Conservation (phyloP, 2,797 vertebrate genomes). For the Diceros bicornis region DNA sequence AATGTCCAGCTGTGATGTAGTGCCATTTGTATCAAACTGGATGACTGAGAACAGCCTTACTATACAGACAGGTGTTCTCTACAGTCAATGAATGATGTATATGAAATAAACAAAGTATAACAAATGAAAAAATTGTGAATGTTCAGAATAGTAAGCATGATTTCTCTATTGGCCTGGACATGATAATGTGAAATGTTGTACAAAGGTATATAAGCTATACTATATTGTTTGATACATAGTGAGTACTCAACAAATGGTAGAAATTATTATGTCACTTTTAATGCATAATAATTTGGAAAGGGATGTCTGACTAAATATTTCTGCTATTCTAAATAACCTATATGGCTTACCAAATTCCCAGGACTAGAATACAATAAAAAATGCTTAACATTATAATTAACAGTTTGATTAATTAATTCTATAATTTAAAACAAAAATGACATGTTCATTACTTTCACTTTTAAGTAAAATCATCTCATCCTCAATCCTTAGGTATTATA, state of each 20-base stretch:
- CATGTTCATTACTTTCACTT: conserved; percentile 78
- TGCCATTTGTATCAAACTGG: not conserved
- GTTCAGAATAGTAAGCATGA: not conserved
- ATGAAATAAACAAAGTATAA: not conserved
- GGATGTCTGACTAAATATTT: not conserved
- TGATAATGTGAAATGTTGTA: not conserved
- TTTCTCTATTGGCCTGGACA: not conserved
- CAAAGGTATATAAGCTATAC: not conserved
- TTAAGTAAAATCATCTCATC: conserved; percentile 80
- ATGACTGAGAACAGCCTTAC: not conserved
- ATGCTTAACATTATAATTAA: conserved; percentile 67
- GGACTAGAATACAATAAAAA: conserved; percentile 38
- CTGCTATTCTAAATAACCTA: conserved; percentile 8
- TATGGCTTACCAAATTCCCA: conserved; percentile 46
- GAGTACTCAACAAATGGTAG: not conserved
- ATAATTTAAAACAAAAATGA: conserved; percentile 81
- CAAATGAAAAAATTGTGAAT: not conserved
- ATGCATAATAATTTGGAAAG: conserved; percentile 22
- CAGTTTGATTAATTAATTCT: conserved; percentile 60
- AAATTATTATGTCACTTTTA: not conserved
- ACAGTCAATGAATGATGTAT: not conserved
- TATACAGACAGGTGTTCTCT: not conserved
- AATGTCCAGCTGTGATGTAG: not conserved
- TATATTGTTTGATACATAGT: not conserved
- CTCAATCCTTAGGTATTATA: conserved; percentile 52